A percentile compares a stretch with the other conserved stretches of the same genome.
Conservation (phyloP, 2,113 vertebrate species). For the Oncorhynchus keta region DNA sequence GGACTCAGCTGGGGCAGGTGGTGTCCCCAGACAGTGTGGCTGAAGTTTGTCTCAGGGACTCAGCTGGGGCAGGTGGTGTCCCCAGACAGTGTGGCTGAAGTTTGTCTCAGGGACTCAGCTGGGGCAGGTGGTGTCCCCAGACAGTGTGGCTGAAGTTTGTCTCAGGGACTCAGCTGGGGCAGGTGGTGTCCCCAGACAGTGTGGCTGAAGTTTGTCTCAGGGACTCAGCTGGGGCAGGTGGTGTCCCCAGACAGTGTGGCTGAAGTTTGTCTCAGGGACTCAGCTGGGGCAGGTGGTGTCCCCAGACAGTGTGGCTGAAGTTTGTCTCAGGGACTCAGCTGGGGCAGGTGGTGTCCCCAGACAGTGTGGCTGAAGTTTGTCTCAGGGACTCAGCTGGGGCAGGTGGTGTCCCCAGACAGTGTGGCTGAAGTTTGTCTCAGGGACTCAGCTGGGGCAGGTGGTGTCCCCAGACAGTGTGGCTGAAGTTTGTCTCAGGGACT, state of each 20-base stretch:
- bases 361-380: background rate
- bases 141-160: background rate
- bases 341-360: background rate
- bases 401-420: background rate
- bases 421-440: background rate
- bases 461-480: background rate
- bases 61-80: background rate
- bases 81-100: background rate
- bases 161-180: background rate
- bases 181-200: background rate
- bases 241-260: background rate
- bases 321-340: background rate
- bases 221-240: background rate
- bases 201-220: background rate
- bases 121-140: background rate
- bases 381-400: background rate
- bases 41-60: background rate
- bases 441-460: background rate
- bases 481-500: background rate
- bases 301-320: background rate
- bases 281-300: background rate
- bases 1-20: background rate
- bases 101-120: background rate
- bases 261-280: background rate
- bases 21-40: background rate